These are phyloP conservation scores for Bombus waltoni DNA, from an alignment of 1,140 invertebrate species.

Conservation along the genomic window DNA sequence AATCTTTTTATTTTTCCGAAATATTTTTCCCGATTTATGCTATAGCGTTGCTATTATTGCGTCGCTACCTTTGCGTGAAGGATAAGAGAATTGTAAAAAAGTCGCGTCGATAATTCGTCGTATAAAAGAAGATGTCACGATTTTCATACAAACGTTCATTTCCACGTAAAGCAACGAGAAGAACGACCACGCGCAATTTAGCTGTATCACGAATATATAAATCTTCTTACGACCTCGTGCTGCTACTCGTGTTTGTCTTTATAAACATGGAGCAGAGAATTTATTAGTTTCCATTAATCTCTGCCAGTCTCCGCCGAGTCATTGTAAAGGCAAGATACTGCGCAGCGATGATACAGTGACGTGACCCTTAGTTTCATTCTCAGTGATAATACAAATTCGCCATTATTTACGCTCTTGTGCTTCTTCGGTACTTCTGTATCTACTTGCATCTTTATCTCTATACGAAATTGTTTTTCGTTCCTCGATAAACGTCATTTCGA, in stretches of 20 bases:
- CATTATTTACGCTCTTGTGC: not conserved
- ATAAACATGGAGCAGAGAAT: constrained; percentile 5
- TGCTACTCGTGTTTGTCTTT: constrained; percentile 21
- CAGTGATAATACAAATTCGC: not conserved
- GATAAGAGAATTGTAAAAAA: too few species aligned
- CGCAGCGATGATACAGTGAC: not conserved
- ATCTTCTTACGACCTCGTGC: not conserved
- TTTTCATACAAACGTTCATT: not conserved
- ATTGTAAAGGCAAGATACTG: not conserved
- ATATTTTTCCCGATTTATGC: too few species aligned
- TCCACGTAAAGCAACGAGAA: not conserved
- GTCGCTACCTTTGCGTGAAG: too few species aligned
- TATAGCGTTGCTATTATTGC: too few species aligned
- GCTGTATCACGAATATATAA: not conserved
- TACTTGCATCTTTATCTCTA: too few species aligned
- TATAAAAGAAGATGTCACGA: not conserved
- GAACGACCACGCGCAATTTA: not conserved
- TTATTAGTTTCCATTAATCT: constrained; percentile 34
- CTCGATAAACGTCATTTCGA: not conserved
- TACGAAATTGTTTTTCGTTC: not conserved
- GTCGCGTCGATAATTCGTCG: not conserved
- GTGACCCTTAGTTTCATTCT: not conserved
- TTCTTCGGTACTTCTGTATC: too few species aligned
- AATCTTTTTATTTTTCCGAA: too few species aligned
- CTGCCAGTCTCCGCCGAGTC: constrained; percentile 15